These are phyloP conservation scores for Schlechtendalia chinensis DNA, from an alignment of 1,140 invertebrate species.

Conservation along the genomic window DNA sequence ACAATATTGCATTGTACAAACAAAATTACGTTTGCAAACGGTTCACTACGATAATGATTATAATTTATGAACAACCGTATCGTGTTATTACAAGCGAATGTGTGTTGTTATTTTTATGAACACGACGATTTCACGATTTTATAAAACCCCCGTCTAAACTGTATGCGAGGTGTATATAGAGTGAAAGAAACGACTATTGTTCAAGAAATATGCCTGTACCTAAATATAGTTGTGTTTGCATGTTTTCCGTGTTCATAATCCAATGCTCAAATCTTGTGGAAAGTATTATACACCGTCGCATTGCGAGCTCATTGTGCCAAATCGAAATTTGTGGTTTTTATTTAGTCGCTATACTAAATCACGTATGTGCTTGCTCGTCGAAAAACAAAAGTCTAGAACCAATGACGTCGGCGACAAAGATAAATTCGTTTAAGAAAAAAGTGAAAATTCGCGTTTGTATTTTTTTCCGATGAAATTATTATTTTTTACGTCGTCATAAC, in stretches of 20 bases:
- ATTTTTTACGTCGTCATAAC: neutral
- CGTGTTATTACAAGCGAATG: too few relatives aligned
- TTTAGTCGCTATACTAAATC: too few relatives aligned
- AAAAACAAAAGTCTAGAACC: conserved; percentile 20
- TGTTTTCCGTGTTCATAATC: conserved; percentile 14
- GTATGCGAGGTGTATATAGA: neutral
- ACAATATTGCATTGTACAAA: too few relatives aligned
- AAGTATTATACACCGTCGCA: neutral
- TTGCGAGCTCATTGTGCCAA: neutral
- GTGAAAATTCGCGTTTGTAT: conserved; percentile 4
- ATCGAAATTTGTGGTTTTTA: conserved; percentile 37
- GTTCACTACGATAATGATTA: too few relatives aligned
- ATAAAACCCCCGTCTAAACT: neutral
- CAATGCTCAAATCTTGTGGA: neutral
- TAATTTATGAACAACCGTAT: too few relatives aligned
- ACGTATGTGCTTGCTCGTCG: too few relatives aligned
- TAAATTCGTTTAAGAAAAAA: conserved; percentile 15
- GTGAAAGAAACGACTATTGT: conserved; percentile 24
- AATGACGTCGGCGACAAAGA: neutral
- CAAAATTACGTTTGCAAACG: too few relatives aligned
- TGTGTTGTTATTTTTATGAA: neutral
- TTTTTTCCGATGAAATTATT: neutral
- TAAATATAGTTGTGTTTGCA: neutral
- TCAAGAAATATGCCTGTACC: neutral
- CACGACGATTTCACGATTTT: conserved; percentile 18